Conservation (phyloP, 1,140 invertebrate genomes). For the Hirudo medicinalis region DNA sequence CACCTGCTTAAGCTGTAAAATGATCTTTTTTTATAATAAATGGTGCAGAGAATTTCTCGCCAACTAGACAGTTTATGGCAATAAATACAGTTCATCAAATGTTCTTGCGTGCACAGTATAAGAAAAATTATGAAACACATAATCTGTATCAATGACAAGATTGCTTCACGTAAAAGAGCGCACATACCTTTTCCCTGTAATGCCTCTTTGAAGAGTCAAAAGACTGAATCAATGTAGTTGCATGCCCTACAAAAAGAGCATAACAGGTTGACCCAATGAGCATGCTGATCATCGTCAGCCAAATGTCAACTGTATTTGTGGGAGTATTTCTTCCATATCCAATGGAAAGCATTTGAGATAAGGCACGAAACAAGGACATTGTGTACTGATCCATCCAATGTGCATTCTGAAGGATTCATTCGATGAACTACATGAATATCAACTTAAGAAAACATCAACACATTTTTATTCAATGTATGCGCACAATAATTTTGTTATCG, state of each 20-base stretch:
- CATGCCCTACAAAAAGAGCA: slow-evolving; percentile 84
- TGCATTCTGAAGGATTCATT: slow-evolving; percentile 54
- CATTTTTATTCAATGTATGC: too few species aligned
- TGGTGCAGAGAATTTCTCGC: background rate
- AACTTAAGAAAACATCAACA: too few species aligned
- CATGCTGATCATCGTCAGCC: slow-evolving; percentile 95
- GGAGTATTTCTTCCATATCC: slow-evolving; percentile 66
- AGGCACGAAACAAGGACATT: slow-evolving; percentile 88
- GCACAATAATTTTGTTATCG: too few species aligned
- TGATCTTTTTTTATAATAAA: background rate
- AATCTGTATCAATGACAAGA: background rate
- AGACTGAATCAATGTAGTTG: slow-evolving; percentile 87
- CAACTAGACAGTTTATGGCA: background rate
- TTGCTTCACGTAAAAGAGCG: background rate
- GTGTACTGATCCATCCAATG: slow-evolving; percentile 92
- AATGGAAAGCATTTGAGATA: slow-evolving; percentile 93
- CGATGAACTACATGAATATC: too few species aligned
- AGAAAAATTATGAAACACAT: background rate
- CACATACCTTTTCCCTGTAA: slow-evolving; percentile 76
- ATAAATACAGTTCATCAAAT: background rate
- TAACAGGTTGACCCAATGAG: slow-evolving; percentile 66
- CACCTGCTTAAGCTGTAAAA: slow-evolving; percentile 83
- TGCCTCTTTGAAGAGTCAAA: slow-evolving; percentile 84
- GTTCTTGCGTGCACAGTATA: background rate
- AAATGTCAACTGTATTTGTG: slow-evolving; percentile 86